Evolutionary conservation across 2,797 vertebrate genomes (phyloP).

Genomic region (Picus viridis): DNA sequence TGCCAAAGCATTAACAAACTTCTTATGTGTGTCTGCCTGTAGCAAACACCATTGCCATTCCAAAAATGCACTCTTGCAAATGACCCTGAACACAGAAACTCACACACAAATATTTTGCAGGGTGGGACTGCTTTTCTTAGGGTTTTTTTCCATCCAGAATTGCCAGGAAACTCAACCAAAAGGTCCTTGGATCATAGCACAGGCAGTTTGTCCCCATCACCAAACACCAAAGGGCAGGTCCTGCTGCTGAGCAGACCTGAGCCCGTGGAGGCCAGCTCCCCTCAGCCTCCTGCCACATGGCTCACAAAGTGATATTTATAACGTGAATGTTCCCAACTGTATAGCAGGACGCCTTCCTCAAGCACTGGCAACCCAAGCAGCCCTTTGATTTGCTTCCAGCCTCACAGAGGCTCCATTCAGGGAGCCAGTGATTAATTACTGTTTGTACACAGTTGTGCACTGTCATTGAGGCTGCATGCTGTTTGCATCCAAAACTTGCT

Average conservation of each 20-base stretch:
- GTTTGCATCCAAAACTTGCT: slow-evolving; percentile 55
- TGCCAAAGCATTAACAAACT: slow-evolving; percentile 5
- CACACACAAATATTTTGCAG: slow-evolving; percentile 22
- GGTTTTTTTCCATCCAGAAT: slow-evolving; percentile 47
- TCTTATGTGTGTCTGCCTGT: neutral
- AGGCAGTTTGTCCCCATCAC: slow-evolving; percentile 41
- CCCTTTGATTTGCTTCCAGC: slow-evolving; percentile 59
- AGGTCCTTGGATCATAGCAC: slow-evolving; percentile 20
- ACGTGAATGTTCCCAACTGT: slow-evolving; percentile 63
- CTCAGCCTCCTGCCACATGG: neutral
- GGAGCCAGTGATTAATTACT: slow-evolving; percentile 56
- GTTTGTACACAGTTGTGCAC: slow-evolving; percentile 53
- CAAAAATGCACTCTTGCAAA: slow-evolving; percentile 7
- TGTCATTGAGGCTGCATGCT: neutral
- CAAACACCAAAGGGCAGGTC: slow-evolving; percentile 5
- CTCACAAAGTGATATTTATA: slow-evolving; percentile 64
- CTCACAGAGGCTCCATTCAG: slow-evolving; percentile 69
- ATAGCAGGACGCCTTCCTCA: neutral
- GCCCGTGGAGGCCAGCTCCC: slow-evolving; percentile 42
- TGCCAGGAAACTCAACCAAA: slow-evolving; percentile 67
- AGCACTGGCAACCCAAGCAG: slow-evolving; percentile 14
- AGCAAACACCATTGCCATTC: neutral
- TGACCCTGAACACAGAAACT: slow-evolving; percentile 35
- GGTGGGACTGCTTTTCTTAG: neutral
- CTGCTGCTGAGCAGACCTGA: slow-evolving; percentile 39